phyloP scores from a whole-genome alignment of 2,888 invertebrate genomes.

The Caprella mutica region DNA sequence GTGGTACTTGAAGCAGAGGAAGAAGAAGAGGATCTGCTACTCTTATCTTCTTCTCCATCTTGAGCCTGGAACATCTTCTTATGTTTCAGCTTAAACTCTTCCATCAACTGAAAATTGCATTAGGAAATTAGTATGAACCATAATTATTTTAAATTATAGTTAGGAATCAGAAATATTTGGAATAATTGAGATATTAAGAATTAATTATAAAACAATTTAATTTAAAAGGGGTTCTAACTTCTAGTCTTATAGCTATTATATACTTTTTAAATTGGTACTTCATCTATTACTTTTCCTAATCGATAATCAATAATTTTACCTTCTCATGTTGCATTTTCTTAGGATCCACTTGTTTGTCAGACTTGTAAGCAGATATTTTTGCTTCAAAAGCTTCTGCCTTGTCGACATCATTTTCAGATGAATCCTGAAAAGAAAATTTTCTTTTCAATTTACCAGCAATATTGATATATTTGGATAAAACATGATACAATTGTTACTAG shows the following conservation, averaged over 20 bases:
- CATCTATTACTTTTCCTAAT: not conserved
- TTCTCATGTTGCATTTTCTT: conserved; percentile 16
- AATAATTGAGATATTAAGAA: not conserved
- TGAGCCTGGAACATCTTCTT: conserved; percentile 81
- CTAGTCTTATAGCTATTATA: no score
- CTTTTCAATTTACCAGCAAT: no score
- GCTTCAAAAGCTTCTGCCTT: not conserved
- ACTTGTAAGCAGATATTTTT: not conserved
- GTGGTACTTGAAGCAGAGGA: not conserved
- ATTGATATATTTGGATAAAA: no score
- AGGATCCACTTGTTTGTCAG: not conserved
- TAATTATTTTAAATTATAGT: not conserved
- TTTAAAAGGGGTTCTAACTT: no score
- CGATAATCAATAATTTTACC: not conserved
- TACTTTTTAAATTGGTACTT: no score
- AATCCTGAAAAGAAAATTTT: no score
- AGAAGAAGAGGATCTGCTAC: not conserved
- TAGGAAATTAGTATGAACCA: not conserved
- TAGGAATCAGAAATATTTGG: not conserved
- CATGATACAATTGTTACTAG: no score
- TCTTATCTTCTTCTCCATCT: not conserved
- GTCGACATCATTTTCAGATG: not conserved
- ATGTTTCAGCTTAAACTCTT: conserved; percentile 79
- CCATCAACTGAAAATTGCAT: conserved; percentile 51
- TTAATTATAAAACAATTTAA: no score